Base-by-base conservation (phyloP, 2,888 invertebrate genomes). In the Muscina levida region DNA sequence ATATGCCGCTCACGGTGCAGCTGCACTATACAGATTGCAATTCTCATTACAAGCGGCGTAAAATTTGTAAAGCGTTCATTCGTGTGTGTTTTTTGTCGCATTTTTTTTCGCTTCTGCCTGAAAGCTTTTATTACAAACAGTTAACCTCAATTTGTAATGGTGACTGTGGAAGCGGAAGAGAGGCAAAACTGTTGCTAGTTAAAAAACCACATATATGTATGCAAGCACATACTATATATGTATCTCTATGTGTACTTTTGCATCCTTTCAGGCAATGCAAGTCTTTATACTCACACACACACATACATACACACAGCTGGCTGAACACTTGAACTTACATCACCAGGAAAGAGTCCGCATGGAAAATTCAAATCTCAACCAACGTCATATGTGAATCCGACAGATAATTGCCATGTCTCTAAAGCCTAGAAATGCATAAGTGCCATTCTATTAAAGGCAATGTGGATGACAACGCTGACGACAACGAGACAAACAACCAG, bases 121-220 rank as follows among this genome's bases (percentile, higher is more conserved):
- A 59, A 59, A 31, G 19, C 59, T 59, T 59, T 59, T 59, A 59
- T 59, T 59, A n/a, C 59, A 59, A 59, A 39, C 72, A 74, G 77
- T 77, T 81, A 77, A 81, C 80, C 80, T 74, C 80, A 77, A 81
- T 81, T 81, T 77, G 59, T 67, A 56, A 59, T 39, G 59, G n/a
- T n/a, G n/a, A n/a, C n/a, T n/a, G n/a, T n/a, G n/a, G 59, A 10
- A 31, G 57, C n/a, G 62, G 62, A 26, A n/a, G n/a, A n/a, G n/a
- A n/a, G n/a, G 31, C 42, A 68, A 65, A 72, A 48, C 51, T 31
- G 8, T 31, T 51, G 66, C 66, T 37, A 48, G 65, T 65, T 65
- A 65, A 46, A 48, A n/a, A 67, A 13, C 26, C 46, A 1, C 66
- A 66, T 39, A 17, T 37, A 59, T 26, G 1, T 37, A 67, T 19